Conservation (phyloP, 2,888 invertebrate genomes). For the Amiota minor region DNA sequence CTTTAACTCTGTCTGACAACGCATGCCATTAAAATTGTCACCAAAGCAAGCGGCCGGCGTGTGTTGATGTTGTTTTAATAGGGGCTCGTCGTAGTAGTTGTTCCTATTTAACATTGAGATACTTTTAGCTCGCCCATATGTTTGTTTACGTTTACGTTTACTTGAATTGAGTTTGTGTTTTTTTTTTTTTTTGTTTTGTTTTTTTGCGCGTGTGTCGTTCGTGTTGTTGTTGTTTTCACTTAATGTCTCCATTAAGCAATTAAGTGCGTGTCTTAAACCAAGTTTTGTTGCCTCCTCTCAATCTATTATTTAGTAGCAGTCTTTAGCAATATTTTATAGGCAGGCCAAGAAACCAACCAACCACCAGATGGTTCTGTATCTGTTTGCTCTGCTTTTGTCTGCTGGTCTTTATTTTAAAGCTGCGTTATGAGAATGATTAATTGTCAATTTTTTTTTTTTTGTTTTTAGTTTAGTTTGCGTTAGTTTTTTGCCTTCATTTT, state of each 20-base stretch:
- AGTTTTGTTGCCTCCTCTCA: background rate
- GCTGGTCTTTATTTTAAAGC: background rate
- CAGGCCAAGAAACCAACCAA: too few species aligned
- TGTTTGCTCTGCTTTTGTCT: background rate
- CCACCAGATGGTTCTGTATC: too few species aligned
- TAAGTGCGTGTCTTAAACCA: slow-evolving; percentile 14
- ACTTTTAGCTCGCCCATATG: too few species aligned
- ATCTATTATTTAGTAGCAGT: background rate
- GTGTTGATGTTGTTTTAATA: background rate
- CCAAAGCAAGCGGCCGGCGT: background rate
- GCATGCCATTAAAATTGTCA: slow-evolving; percentile 25
- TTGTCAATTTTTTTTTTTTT: slow-evolving; percentile 14
- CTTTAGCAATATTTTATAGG: too few species aligned
- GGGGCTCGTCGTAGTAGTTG: background rate
- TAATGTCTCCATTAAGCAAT: slow-evolving; percentile 21
- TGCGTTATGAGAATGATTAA: slow-evolving; percentile 28
- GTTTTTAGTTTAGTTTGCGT: background rate
- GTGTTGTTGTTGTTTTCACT: too few species aligned
- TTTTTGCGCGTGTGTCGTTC: slow-evolving; percentile 11
- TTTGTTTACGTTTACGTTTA: background rate
- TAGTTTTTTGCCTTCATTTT: background rate
- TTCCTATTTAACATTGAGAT: background rate
- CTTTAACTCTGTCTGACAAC: background rate
- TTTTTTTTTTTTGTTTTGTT: background rate
- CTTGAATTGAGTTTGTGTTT: background rate